Base-by-base conservation (phyloP, 2,888 invertebrate species). In the Heliconius erato region DNA sequence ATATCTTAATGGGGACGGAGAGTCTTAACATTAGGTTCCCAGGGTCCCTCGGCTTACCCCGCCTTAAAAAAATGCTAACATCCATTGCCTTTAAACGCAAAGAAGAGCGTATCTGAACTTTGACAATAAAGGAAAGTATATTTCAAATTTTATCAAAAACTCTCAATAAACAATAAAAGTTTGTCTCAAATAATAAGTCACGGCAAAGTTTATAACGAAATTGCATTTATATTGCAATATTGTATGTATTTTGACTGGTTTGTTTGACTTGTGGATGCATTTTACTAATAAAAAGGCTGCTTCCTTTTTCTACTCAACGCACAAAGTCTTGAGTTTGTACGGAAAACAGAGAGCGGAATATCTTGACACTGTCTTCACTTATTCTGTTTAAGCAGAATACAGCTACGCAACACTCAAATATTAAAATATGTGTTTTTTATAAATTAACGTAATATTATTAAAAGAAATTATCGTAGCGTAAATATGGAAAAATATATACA, bases 121-220 rank as follows among this genome's bases (percentile, higher is more conserved):
- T 63, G n/a, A 63, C 59, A 14, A 76, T 76, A 76, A 35, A 63
- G 59, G 35, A 59, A 76, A n/a, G 59, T 7, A 76, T 59, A 63
- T 59, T 59, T 23, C 1, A 26, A 76, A 59, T 76, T 32, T n/a
- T 35, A 35, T 76, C 76, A 76, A 74, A 74, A 35, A 59, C 35
- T 6, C 14, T 16, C 76, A 63, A 76, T 59, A 76, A 63, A 59
- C 76, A 63, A 76, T 76, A 76, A 35, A 76, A 76, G 76, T 76
- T 76, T 76, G 76, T 63, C 76, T 76, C 59, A 59, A 35, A 76
- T 63, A 76, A 76, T 40, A 76, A 76, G 76, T 81, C 74, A 40
- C 23, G 28, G 19, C 54, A 63, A 68, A 76, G 59, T 76, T 59
- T 81, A 40, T 59, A 40, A 68, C 14, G 23, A 81, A 40, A 76